Percentiles rank a stretch among this genome's conserved stretches.
These are phyloP conservation scores for Drosophila pseudotalamancana DNA, from an alignment of 2,888 invertebrate species.

Conservation along the genomic window DNA sequence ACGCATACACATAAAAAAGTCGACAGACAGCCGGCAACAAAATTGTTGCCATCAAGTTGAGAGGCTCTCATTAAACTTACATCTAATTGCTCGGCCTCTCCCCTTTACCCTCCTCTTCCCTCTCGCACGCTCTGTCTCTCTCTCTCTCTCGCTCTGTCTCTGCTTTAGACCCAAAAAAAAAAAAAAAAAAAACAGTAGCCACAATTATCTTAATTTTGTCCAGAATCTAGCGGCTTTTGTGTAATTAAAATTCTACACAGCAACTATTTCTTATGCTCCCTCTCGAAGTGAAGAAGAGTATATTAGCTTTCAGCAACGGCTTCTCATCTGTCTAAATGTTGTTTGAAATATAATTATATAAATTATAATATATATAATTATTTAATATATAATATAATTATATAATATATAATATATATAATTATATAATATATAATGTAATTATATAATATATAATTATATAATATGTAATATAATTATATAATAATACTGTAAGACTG, in stretches of 20 bases:
- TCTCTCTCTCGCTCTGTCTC: background rate
- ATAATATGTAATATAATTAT: no score
- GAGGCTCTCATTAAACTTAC: slow-evolving; percentile 61
- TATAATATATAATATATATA: background rate
- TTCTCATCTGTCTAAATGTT: no score
- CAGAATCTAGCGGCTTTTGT: background rate
- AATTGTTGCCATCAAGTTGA: slow-evolving; percentile 55
- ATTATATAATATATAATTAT: no score
- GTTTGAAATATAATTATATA: no score
- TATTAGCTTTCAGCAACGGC: no score
- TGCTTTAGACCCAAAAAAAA: background rate
- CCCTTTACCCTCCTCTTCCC: no score
- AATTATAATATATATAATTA: no score
- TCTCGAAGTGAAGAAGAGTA: no score
- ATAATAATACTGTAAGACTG: no score
- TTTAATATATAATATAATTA: background rate
- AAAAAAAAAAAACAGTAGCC: background rate
- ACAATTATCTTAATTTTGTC: slow-evolving; percentile 4
- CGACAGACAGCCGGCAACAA: slow-evolving; percentile 27
- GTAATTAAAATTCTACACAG: slow-evolving; percentile 5
- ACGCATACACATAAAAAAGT: background rate
- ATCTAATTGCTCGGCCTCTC: slow-evolving; percentile 52
- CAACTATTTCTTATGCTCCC: no score
- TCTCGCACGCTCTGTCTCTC: background rate
- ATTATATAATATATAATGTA: no score